Evolutionary conservation across 2,888 invertebrate species (phyloP), one percentile per base, ranked within the genome.

Genomic region (Ichneumoninae sp.): DNA sequence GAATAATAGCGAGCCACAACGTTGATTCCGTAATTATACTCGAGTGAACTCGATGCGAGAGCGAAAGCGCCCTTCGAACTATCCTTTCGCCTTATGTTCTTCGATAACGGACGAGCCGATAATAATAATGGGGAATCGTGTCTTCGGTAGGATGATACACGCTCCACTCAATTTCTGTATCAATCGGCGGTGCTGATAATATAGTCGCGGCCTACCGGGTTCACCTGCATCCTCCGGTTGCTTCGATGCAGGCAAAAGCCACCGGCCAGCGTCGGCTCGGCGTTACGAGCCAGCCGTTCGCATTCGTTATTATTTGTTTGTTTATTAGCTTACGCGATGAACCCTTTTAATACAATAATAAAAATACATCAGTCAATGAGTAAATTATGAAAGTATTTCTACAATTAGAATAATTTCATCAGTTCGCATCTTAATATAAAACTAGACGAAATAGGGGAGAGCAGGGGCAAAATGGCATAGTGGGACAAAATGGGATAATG

Each of bases 1-100:
- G 16, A 73, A 63, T 80, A 36, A 68, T 81, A 66, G 33, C 44
- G 13, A 13, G 70, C 7, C 33, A 52, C 71, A 52, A 80, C 75
- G 44, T 47, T 44, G 57, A 74, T 19, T 40, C 63, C 33, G 33
- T 63, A 63, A 63, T 63, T 63, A 63, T 63, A 63, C 63, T 33
- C 63, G 63, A 33, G 30, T 6, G 8, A 26, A 57, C 22, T 40
- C 40, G 40, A 10, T 26, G 40, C 13, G 6, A 16, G 63, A 63
- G 33, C 16, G 33, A 63, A 33, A 63, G 33, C 22, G 7, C 30
- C n/a, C 10, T n/a, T 6, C 30, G 30, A 30, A 63, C n/a, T 16
- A 10, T 16, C 30, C 63, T 63, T 63, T 33, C 33, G 16, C 63
- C 33, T 30, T 33, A 33, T 63, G 63, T 33, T n/a, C 30, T 13